Evolutionary conservation across 1,140 invertebrate genomes (phyloP).

Genomic region (Cotesia typhae): DNA sequence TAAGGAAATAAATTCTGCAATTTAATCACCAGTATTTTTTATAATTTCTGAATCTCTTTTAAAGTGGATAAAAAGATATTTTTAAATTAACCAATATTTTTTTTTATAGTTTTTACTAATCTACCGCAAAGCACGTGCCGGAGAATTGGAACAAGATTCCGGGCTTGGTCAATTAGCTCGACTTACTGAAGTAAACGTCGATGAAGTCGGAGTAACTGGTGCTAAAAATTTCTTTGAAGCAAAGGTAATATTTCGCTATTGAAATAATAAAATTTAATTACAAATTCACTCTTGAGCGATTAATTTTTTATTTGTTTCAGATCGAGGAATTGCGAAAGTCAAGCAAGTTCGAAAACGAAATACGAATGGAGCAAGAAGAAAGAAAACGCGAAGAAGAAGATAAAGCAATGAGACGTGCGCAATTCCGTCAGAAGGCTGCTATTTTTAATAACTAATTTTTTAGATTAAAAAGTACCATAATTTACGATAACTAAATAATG

Average conservation of each 20-base stretch:
- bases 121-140: slow-evolving; percentile 86
- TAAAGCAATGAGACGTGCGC: slow-evolving; percentile 75
- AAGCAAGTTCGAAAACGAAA: slow-evolving; percentile 89
- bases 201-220: slow-evolving; percentile 87
- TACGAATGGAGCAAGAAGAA: slow-evolving; percentile 86
- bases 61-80: too few relatives aligned
- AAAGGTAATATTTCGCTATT: slow-evolving; percentile 68
- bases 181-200: slow-evolving; percentile 87
- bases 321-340: slow-evolving; percentile 82
- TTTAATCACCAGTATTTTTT: too few relatives aligned
- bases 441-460: slow-evolving; percentile 69
- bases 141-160: slow-evolving; percentile 82
- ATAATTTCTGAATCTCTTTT: too few relatives aligned
- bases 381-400: slow-evolving; percentile 81
- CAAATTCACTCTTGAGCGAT: neutral
- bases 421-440: slow-evolving; percentile 85
- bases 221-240: slow-evolving; percentile 93
- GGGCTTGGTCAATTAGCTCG: slow-evolving; percentile 84
- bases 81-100: slow-evolving; percentile 15
- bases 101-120: slow-evolving; percentile 80
- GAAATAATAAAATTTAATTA: neutral
- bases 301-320: slow-evolving; percentile 53
- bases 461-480: neutral
- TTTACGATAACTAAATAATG: slow-evolving; percentile 5
- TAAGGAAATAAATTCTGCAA: too few relatives aligned